Percentiles rank a stretch among this genome's conserved stretches.
phyloP scores from a whole-genome alignment of 2,888 invertebrate species.

The Hipparchia sbordonii region DNA sequence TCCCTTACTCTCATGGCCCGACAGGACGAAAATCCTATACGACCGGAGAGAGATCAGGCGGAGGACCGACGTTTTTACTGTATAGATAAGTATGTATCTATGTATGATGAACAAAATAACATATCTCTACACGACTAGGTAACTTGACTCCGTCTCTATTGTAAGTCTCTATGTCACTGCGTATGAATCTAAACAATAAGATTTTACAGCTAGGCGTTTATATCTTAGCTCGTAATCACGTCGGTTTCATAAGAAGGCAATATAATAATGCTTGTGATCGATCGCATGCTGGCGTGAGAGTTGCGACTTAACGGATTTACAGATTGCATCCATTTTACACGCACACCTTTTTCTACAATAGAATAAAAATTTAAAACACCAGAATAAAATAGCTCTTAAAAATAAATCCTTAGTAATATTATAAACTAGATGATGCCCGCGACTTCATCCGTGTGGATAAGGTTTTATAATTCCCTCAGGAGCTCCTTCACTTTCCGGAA shows the following conservation, averaged over 20 bases:
- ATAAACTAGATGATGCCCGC: too few relatives aligned
- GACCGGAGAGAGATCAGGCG: too few relatives aligned
- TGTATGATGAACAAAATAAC: too few relatives aligned
- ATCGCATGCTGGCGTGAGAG: conserved; percentile 45
- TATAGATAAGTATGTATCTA: too few relatives aligned
- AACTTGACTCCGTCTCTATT: not conserved
- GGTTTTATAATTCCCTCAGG: too few relatives aligned
- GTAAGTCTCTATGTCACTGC: not conserved
- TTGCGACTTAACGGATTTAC: conserved; percentile 28
- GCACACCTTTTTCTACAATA: conserved; percentile 9
- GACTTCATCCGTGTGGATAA: too few relatives aligned
- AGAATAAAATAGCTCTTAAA: not conserved
- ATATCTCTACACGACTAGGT: not conserved
- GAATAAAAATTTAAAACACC: not conserved
- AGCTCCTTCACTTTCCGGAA: too few relatives aligned
- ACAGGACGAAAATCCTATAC: too few relatives aligned
- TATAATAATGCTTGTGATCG: conserved; percentile 43
- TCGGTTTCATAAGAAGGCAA: conserved; percentile 35
- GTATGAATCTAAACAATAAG: not conserved
- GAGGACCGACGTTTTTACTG: too few relatives aligned
- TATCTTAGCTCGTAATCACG: conserved; percentile 17
- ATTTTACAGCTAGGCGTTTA: not conserved
- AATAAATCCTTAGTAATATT: too few relatives aligned
- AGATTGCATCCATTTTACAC: conserved; percentile 31
- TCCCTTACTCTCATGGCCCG: too few relatives aligned